These are phyloP conservation scores for Hemiprocne comata DNA, from an alignment of 2,113 vertebrate genomes.

Conservation along the genomic window DNA sequence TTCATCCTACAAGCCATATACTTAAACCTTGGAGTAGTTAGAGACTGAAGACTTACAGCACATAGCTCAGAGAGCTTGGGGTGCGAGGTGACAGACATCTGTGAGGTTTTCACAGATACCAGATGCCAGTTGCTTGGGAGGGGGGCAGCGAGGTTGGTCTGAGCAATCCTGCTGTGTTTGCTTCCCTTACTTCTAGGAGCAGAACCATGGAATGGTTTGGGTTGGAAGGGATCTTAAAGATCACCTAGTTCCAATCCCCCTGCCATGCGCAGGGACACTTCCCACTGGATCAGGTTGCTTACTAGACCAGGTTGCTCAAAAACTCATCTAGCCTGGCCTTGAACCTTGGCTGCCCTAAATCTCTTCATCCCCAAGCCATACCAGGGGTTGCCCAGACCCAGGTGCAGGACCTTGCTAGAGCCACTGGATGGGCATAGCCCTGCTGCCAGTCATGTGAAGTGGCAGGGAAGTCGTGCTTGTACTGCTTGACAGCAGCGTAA, in stretches of 20 bases:
- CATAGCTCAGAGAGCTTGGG: background rate
- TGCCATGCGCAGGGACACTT: too few species aligned
- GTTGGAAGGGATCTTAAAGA: too few species aligned
- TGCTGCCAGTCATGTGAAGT: fast-evolving
- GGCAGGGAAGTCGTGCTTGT: background rate
- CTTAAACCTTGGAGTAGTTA: background rate
- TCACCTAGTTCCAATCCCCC: too few species aligned
- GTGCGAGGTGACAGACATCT: fast-evolving
- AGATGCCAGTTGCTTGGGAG: background rate
- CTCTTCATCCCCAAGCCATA: background rate
- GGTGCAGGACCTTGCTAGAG: background rate
- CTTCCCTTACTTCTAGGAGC: background rate
- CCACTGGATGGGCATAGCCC: background rate
- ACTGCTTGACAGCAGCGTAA: background rate
- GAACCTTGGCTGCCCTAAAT: background rate
- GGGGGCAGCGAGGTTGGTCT: background rate
- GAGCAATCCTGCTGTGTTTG: background rate
- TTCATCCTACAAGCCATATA: background rate
- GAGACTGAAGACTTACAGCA: background rate
- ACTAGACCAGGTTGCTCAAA: too few species aligned
- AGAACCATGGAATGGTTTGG: background rate
- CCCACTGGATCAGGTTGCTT: too few species aligned
- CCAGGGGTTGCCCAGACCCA: background rate
- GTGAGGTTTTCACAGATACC: background rate
- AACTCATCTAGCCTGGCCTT: too few species aligned